phyloP scores from a whole-genome alignment of 2,113 vertebrate species.

The Pagrus major region DNA sequence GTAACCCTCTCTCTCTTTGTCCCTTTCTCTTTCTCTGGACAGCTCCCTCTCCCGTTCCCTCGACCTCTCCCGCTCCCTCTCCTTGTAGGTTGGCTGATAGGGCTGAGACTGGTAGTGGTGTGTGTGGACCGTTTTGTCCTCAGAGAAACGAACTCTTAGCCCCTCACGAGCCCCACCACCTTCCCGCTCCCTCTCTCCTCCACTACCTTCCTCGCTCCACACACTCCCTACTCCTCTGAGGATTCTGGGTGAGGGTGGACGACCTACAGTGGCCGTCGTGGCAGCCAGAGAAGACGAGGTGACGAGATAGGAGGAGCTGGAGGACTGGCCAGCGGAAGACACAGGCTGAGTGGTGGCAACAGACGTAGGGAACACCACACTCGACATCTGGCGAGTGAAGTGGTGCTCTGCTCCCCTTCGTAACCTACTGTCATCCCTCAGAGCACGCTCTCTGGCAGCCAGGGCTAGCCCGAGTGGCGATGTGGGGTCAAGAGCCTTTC shows the following conservation, averaged over 20 bases:
- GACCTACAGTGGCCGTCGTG: conserved; percentile 80
- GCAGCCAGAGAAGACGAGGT: conserved; percentile 86
- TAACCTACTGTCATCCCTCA: conserved; percentile 87
- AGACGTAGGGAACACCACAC: conserved; percentile 79
- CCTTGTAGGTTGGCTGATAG: conserved; percentile 77
- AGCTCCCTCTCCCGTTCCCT: conserved; percentile 74
- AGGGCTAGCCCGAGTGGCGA: conserved; percentile 92
- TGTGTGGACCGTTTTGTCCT: conserved; percentile 85
- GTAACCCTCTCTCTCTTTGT: conserved; percentile 78
- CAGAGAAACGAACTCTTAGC: conserved; percentile 88
- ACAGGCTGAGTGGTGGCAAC: conserved; percentile 77
- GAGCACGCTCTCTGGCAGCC: conserved; percentile 90
- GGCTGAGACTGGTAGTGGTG: conserved; percentile 84
- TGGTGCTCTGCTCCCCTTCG: conserved; percentile 83
- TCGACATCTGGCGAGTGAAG: conserved; percentile 81
- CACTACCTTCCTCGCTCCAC: conserved; percentile 77
- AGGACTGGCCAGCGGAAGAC: conserved; percentile 75
- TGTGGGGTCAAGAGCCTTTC: conserved; percentile 91
- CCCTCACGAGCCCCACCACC: conserved; percentile 83
- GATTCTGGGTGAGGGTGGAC: conserved; percentile 83
- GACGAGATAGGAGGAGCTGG: conserved; percentile 86
- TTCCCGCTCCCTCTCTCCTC: conserved; percentile 81
- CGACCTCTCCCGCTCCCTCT: conserved; percentile 73
- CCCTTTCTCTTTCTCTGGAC: conserved; percentile 75
- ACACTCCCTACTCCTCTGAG: conserved; percentile 74